Conservation (phyloP, 2,113 vertebrate genomes). For the Apodemus speciosus region DNA sequence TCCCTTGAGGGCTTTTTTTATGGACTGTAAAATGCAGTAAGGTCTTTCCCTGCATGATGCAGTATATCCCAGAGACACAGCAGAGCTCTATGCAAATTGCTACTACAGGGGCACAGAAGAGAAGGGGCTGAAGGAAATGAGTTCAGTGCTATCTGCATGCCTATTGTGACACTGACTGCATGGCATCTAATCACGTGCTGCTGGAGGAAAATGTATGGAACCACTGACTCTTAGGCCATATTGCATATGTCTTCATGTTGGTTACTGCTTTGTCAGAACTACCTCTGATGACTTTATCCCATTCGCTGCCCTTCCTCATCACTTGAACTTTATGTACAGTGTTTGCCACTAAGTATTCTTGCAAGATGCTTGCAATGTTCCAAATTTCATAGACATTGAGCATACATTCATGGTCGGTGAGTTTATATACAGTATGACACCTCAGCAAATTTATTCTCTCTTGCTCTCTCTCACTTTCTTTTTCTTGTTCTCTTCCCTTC, state of each 20-base stretch:
- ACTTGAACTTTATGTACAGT: not conserved
- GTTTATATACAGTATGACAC: not conserved
- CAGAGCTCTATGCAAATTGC: not conserved
- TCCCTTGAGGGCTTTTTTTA: not conserved
- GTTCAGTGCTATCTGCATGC: not conserved
- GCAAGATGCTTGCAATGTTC: not conserved
- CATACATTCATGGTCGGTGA: not conserved
- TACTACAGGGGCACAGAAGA: not conserved
- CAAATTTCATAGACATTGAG: not conserved
- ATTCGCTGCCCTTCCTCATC: not conserved
- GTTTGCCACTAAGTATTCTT: not conserved
- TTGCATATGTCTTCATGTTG: not conserved
- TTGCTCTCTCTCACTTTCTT: too few relatives aligned
- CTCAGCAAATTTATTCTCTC: conserved; percentile 3
- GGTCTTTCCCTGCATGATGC: not conserved
- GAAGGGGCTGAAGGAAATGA: not conserved
- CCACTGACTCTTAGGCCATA: not conserved
- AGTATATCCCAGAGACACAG: not conserved
- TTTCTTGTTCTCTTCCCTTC: too few relatives aligned
- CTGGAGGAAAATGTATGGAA: not conserved
- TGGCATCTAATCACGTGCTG: not conserved
- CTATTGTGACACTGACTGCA: not conserved
- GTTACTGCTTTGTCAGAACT: not conserved
- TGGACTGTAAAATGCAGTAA: not conserved
- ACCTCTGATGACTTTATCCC: not conserved